A percentile compares a stretch with the other conserved stretches of the same genome.
Evolutionary conservation across 2,113 vertebrate species (phyloP).

Genomic region (Girardinichthys multiradiatus): DNA sequence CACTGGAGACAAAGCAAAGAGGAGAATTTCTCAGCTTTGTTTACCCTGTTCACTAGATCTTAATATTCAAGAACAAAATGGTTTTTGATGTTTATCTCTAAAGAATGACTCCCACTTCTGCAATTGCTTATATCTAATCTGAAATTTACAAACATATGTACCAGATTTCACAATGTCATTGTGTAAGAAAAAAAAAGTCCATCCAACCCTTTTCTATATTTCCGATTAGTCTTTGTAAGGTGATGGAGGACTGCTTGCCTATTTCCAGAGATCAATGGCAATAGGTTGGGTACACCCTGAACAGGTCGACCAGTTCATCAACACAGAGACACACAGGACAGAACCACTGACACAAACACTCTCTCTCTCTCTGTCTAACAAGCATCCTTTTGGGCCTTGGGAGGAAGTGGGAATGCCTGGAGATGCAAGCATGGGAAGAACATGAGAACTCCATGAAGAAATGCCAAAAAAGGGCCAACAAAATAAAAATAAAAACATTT

Average conservation of each 20-base stretch:
- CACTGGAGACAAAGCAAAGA: conserved; percentile 3
- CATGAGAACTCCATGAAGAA: background rate
- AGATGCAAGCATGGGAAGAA: background rate
- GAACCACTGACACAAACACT: background rate
- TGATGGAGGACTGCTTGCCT: no score
- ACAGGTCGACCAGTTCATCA: no score
- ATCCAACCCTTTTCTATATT: background rate
- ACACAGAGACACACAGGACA: no score
- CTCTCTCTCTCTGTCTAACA: background rate
- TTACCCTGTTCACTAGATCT: background rate
- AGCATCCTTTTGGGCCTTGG: no score
- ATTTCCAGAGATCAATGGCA: no score
- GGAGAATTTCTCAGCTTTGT: background rate
- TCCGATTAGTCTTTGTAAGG: background rate
- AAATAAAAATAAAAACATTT: background rate
- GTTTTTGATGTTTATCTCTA: background rate
- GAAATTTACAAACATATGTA: no score
- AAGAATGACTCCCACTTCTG: no score
- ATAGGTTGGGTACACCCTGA: no score
- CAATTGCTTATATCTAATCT: no score
- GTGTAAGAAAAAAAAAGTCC: no score
- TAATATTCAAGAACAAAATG: conserved; percentile 6
- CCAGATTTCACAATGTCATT: no score
- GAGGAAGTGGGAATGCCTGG: no score
- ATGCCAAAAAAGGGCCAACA: background rate